Evolutionary conservation across 2,113 vertebrate species (phyloP), one percentile per base, ranked within the genome.

Genomic region (Anser cygnoides): DNA sequence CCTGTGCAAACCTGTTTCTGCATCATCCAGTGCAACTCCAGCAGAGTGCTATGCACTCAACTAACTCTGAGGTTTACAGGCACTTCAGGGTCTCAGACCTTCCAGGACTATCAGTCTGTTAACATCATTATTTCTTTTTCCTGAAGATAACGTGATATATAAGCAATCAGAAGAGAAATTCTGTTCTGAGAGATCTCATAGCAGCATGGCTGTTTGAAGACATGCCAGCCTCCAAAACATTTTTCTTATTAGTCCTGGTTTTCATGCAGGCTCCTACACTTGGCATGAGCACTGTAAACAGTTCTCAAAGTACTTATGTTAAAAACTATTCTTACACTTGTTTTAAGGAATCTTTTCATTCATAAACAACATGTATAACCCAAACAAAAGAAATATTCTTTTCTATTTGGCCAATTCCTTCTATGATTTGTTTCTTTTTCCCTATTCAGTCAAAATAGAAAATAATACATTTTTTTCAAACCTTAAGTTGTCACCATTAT

Each of bases 41-140:
- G 44, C 9, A n/a, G 13, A 16, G 3, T 0, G 0, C 6, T 19
- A 3, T 20, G 3, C 4, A 52, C 29, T 37, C 6, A 29, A 9
- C 10, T 41, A 6, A 22, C 3, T 0, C 25, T 22, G 25, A 41
- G 25, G 3, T 31, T 82, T 41, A 11, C 21, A 37, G 10, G 9
- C 26, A 15, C 49, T 39, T 35, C 8, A 31, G 4, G 1, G 50
- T 13, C 31, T 68, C 50, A 23, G 23, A 17, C 8, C 70, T 58
- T 22, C 3, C 28, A 59, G 12, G 4, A 4, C 20, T 55, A 10
- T 11, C 4, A 52, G 6, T 3, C 23, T 13, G 4, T 49, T 19
- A 67, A 39, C 10, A 54, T 7, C 4, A 10, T 11, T 58, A 31
- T 39, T 49, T 25, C 4, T 13, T 52, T 87, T 89, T 93, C 65